Evolutionary conservation across 2,888 invertebrate genomes (phyloP).

Genomic region (Ecliptopera silaceata): DNA sequence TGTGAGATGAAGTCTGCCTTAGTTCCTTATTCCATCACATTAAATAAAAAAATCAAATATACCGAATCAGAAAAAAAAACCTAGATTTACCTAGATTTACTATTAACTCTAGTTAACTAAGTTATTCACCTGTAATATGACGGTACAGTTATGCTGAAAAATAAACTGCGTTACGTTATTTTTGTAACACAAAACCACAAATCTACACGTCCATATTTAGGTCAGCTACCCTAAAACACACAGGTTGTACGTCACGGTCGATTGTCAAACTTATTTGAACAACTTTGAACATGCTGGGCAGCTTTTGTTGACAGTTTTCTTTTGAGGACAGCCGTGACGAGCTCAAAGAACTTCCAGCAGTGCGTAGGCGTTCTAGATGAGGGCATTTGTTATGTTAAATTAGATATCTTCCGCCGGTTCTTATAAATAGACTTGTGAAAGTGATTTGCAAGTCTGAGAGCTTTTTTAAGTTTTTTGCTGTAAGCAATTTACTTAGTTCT

Average conservation of each 20-base stretch:
- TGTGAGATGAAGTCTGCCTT: neutral
- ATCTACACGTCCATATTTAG: too few relatives aligned
- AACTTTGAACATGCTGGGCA: slow-evolving; percentile 68
- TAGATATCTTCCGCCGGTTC: slow-evolving; percentile 62
- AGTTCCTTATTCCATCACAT: too few relatives aligned
- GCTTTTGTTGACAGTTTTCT: slow-evolving; percentile 52
- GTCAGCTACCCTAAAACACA: neutral
- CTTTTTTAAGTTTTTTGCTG: neutral
- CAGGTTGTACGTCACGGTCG: slow-evolving; percentile 42
- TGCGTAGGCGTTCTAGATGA: slow-evolving; percentile 64
- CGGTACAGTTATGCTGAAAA: too few relatives aligned
- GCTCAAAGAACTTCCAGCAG: slow-evolving; percentile 71
- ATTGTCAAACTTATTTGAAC: slow-evolving; percentile 69
- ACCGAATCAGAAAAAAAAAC: too few relatives aligned
- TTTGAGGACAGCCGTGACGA: slow-evolving; percentile 50
- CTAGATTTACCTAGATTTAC: too few relatives aligned
- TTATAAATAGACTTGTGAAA: slow-evolving; percentile 37
- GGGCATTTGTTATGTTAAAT: slow-evolving; percentile 74
- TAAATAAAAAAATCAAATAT: too few relatives aligned
- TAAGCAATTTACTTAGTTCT: neutral
- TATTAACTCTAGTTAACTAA: too few relatives aligned
- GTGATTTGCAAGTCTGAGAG: slow-evolving; percentile 24
- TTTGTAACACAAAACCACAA: too few relatives aligned
- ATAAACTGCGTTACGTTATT: too few relatives aligned
- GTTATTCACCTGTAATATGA: too few relatives aligned